Base-by-base conservation (phyloP, 2,797 vertebrate genomes). In the Meda fulgida region DNA sequence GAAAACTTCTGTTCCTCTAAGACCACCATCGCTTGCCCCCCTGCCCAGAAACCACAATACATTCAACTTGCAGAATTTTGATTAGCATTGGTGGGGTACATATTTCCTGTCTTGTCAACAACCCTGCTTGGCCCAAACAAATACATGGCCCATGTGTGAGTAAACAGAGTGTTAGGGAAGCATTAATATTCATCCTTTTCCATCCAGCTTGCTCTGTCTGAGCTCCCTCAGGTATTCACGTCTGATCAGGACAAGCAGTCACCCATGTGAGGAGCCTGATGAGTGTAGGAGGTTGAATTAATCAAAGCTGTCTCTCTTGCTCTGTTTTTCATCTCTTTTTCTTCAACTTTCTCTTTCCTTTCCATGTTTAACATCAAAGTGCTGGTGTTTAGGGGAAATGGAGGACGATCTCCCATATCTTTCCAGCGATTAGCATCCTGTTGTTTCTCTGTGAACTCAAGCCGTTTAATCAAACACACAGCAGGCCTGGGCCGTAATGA, bases 171-270 rank as follows among this genome's bases (percentile, higher is more conserved):
- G 58, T 34, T 81, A 34, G 48, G 53, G 40, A 76, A 26, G 63
- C 58, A 83, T 83, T 86, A 83, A 86, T 83, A 79, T 79, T 86
- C 76, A 83, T 86, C 36, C n/a, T 51, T 46, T 67, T 55, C 55
- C 63, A 77, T 69, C 55, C 60, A 87, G 63, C 40, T 18, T 73
- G 76, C 38, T 73, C 69, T n/a, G 69, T 78, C 70, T 77, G 72
- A 72, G 63, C 51, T 84, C 69, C 76, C 72, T 10, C 65, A 38
- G 81, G 81, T 79, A 66, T 38, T 66, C 31, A 70, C 36, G 9
- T 80, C 51, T 77, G 78, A 78, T 81, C 72, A 84, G n/a, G 66
- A 73, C 73, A 51, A 76, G 78, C 70, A 63, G 13, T 63, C 77
- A 84, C 82, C 60, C 86, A 29, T 87, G 77, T 84, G 82, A 73